Conservation (phyloP, 2,888 invertebrate species). For the Pyralis farinalis region DNA sequence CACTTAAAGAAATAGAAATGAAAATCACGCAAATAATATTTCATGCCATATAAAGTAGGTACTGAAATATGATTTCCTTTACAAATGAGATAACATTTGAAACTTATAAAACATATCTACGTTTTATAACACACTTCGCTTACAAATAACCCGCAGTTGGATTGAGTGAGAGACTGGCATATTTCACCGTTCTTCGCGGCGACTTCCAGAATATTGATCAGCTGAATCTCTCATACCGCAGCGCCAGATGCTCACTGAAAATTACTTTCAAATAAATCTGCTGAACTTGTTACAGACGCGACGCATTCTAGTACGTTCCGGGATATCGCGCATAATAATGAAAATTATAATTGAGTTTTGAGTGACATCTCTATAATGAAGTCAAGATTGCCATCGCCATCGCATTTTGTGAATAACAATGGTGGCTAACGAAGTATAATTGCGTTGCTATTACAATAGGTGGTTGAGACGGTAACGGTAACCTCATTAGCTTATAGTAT, state of each 20-base stretch:
- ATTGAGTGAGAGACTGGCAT: slow-evolving; percentile 73
- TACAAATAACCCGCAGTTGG: slow-evolving; percentile 53
- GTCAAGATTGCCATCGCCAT: neutral
- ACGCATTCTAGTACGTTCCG: slow-evolving; percentile 26
- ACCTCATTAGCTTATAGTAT: too few relatives aligned
- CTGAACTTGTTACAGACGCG: slow-evolving; percentile 50
- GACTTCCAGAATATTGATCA: slow-evolving; percentile 77
- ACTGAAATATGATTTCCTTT: neutral
- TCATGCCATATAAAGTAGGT: too few relatives aligned
- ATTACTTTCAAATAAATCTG: slow-evolving; percentile 77
- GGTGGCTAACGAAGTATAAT: too few relatives aligned
- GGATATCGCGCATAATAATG: slow-evolving; percentile 38
- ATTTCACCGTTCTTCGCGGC: slow-evolving; percentile 69
- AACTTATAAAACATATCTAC: slow-evolving; percentile 18
- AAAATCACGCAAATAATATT: too few relatives aligned
- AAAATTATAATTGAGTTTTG: slow-evolving; percentile 43
- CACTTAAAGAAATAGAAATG: too few relatives aligned
- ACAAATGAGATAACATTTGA: neutral
- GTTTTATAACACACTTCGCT: slow-evolving; percentile 36
- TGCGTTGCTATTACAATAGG: too few relatives aligned
- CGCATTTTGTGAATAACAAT: neutral
- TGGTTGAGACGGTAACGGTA: too few relatives aligned
- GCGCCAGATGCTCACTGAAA: slow-evolving; percentile 74
- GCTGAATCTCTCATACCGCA: slow-evolving; percentile 72
- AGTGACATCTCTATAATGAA: slow-evolving; percentile 2